Evolutionary conservation across 2,888 invertebrate genomes (phyloP).

Genomic region (Gymnocheta viridis): DNA sequence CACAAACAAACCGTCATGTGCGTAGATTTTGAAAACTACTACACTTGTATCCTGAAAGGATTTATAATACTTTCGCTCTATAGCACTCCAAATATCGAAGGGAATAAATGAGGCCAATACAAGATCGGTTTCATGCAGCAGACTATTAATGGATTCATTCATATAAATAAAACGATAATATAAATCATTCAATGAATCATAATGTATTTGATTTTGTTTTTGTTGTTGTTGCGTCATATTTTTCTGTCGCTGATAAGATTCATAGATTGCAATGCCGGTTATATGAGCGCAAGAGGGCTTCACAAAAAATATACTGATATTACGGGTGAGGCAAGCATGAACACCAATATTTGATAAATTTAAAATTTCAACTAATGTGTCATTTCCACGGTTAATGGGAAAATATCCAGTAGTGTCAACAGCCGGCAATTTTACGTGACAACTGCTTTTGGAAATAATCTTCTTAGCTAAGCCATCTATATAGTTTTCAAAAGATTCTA

Average conservation of each 20-base stretch:
- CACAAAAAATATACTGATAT: constrained; percentile 79
- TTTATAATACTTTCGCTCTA: not conserved
- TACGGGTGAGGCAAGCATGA: constrained; percentile 74
- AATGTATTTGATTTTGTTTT: constrained; percentile 29
- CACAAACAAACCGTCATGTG: constrained; percentile 84
- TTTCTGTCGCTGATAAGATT: constrained; percentile 42
- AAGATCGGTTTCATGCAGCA: constrained; percentile 82
- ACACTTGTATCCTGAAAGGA: constrained; percentile 74
- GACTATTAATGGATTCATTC: constrained; percentile 81
- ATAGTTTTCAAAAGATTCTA: constrained; percentile 84
- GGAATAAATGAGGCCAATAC: constrained; percentile 84
- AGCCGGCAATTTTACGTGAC: not conserved
- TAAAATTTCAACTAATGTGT: constrained; percentile 29
- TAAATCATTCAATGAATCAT: constrained; percentile 71
- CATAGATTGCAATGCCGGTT: constrained; percentile 78
- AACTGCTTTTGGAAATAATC: constrained; percentile 57
- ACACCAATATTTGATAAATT: constrained; percentile 74
- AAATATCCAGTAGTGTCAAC: not conserved
- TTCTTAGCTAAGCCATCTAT: constrained; percentile 81
- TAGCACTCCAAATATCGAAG: constrained; percentile 77
- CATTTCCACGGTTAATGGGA: not conserved
- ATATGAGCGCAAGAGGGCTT: constrained; percentile 77
- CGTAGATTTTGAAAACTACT: constrained; percentile 84
- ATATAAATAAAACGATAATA: constrained; percentile 80
- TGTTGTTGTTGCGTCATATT: not conserved